These are phyloP conservation scores for Heterochromis multidens DNA, from an alignment of 2,113 vertebrate genomes.

Conservation along the genomic window DNA sequence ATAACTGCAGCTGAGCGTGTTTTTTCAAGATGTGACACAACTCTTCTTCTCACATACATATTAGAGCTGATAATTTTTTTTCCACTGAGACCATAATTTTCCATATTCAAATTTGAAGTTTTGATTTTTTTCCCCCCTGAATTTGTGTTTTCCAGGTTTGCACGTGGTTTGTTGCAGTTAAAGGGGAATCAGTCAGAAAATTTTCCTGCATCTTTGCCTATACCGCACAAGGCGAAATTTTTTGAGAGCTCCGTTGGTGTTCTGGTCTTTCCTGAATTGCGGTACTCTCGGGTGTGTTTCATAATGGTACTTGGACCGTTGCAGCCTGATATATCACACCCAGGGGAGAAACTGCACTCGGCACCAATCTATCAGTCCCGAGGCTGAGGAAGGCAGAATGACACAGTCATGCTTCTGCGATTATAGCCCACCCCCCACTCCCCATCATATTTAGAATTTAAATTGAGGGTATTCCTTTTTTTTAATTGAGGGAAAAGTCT, in stretches of 20 bases:
- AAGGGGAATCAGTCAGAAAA: slow-evolving; percentile 22
- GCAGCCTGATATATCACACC: slow-evolving; percentile 68
- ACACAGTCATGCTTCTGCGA: slow-evolving; percentile 52
- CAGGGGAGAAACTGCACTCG: slow-evolving; percentile 63
- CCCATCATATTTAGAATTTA: slow-evolving; percentile 60
- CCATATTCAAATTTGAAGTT: neutral
- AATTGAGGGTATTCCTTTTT: slow-evolving; percentile 24
- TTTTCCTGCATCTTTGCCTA: slow-evolving; percentile 13
- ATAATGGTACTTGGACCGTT: slow-evolving; percentile 63
- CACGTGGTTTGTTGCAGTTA: slow-evolving; percentile 2
- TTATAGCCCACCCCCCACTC: slow-evolving; percentile 21
- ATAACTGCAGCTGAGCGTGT: slow-evolving; percentile 9
- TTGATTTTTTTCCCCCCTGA: neutral
- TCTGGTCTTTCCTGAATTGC: slow-evolving; percentile 65
- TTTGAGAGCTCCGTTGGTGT: slow-evolving; percentile 61
- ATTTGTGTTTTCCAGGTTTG: slow-evolving; percentile 11
- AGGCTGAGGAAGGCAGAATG: slow-evolving; percentile 56
- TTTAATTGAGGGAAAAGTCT: slow-evolving; percentile 36
- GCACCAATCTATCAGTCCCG: slow-evolving; percentile 72
- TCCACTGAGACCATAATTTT: neutral
- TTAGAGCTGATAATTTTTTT: neutral
- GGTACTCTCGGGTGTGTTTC: slow-evolving; percentile 70
- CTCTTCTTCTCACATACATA: neutral
- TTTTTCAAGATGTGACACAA: neutral
- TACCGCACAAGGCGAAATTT: slow-evolving; percentile 68